Base-by-base conservation (phyloP, 1,140 invertebrate species). In the Tetraneura akinire region DNA sequence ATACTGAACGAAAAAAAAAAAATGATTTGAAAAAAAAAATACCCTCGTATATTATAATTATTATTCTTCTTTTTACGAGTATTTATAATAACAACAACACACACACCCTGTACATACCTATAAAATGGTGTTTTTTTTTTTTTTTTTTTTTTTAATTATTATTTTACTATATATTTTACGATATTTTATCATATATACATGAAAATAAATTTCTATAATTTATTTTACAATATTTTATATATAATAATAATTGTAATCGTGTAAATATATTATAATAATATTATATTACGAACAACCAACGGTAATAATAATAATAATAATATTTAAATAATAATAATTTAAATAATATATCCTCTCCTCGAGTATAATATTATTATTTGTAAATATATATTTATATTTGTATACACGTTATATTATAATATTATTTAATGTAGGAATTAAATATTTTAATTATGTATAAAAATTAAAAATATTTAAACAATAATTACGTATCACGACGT, bases 111-210 rank as follows among this genome's bases (percentile, higher is more conserved):
- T 71, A 29, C 8, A 71, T 71, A 68, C 66, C 66, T 11, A 42
- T 14, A 16, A 51, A 51, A 29, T 47, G 68, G 45, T n/a, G 23
- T 71, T 71, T 71, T 71, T 37, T 37, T 37, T 37, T 37, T 37
- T 37, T 37, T 37, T 37, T 37, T 37, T 37, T 37, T 37, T 37
- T 37, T 37, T 37, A 4, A 4, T 37, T 37, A 4, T 37, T 51
- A 71, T 71, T 71, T 71, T 71, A 71, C 68, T 71, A 71, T 66
- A 64, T 68, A 29, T 9, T 55, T n/a, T 55, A 37, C 5, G n/a
- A 37, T 68, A 47, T 18, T 49, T 49, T n/a, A n/a, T n/a, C 47
- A 13, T 14, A 21, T 57, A 57, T 57, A 23, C n/a, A 62, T 62
- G 26, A 66, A 14, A 62, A 68, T 26, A 71, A 10, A 6, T 6